These are phyloP conservation scores for Anser brachyrhynchus DNA, from an alignment of 2,113 vertebrate genomes.

Conservation along the genomic window DNA sequence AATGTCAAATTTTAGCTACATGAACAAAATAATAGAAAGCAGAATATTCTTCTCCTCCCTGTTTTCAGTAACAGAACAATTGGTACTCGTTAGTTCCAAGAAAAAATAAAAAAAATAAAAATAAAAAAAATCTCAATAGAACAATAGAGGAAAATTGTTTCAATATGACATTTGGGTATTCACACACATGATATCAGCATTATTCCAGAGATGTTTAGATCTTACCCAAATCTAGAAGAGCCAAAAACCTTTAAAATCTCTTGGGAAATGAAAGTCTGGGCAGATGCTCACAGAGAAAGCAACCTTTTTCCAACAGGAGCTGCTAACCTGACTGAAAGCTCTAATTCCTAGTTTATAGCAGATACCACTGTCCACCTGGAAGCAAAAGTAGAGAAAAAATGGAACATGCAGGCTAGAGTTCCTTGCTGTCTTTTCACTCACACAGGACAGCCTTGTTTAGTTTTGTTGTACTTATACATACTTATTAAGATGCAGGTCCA, in stretches of 20 bases:
- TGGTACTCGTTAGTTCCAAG: neutral
- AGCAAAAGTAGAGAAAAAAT: neutral
- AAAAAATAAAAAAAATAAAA: neutral
- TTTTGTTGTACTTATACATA: neutral
- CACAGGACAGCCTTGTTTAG: fast-evolving
- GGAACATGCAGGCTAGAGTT: neutral
- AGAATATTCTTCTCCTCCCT: neutral
- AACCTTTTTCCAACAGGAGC: neutral
- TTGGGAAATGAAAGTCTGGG: neutral
- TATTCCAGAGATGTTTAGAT: neutral
- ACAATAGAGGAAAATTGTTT: neutral
- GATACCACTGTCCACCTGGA: neutral
- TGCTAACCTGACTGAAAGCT: neutral
- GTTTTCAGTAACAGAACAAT: neutral
- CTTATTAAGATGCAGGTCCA: neutral
- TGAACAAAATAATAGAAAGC: neutral
- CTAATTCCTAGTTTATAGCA: neutral
- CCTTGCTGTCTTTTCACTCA: neutral
- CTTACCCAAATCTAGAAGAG: neutral
- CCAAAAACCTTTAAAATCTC: neutral
- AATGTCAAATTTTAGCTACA: neutral
- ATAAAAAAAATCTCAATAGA: neutral
- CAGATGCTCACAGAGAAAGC: neutral
- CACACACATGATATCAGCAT: neutral
- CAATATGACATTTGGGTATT: neutral